Base-by-base conservation (phyloP, 2,888 invertebrate species). In the Chaetogeoica ovagalla region DNA sequence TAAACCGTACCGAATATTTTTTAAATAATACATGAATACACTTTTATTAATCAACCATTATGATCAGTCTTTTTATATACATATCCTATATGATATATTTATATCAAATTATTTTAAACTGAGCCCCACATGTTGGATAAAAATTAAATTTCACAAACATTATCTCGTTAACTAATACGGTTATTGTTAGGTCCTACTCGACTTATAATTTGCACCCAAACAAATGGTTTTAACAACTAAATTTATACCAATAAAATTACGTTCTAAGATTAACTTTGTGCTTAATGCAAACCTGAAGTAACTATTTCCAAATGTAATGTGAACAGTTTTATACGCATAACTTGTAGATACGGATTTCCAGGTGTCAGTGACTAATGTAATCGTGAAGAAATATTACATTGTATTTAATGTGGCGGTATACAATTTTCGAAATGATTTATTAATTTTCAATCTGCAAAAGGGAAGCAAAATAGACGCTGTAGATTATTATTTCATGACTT, bases 401-500 rank as follows among this genome's bases (percentile, higher is more conserved):
- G 62, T 62, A 70, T 62, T 69, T 55, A 55, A 55, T 71, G 66
- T 76, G 75, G 48, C n/a, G 59, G 43, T 59, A 68, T 48, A 76
- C 48, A 68, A 76, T 66, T 68, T 68, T 68, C 68, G 75, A 17
- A n/a, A 76, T 59, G 75, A 59, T 65, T 71, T 79, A 71, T 63
- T 71, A 63, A 57, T 79, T 69, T 55, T 79, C 70, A 79, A 79
- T 79, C 79, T 79, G 62, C 62, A 79, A 77, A 79, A 79, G 62
- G 79, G 63, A 79, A 79, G 69, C 55, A 79, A 79, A 79, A 79
- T 57, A 63, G n/a, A 63, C 52, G 52, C 79, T 79, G 55, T 79
- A 79, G 15, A 43, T 71, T 65, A 79, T 55, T 63, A 70, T 57
- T 71, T 70, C 21, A 62, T 55, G 52, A 52, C 17, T 62, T 43